phyloP scores from a whole-genome alignment of 2,113 vertebrate species.

The Aegotheles bennettii region DNA sequence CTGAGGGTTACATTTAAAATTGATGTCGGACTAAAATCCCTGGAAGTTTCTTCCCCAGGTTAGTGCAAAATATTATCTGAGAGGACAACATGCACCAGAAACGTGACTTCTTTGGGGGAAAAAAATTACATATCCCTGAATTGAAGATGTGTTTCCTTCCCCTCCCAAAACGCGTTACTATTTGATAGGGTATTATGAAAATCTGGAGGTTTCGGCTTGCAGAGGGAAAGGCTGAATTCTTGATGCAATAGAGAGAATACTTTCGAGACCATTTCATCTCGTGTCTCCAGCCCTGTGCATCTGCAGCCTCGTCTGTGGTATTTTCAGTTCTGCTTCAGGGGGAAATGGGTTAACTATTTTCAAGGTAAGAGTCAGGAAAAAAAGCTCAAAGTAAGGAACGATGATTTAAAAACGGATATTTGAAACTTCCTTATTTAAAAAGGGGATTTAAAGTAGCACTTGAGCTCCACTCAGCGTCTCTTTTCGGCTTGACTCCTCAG shows the following conservation, averaged over 20 bases:
- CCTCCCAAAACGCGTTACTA: background rate
- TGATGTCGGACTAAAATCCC: background rate
- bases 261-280: background rate
- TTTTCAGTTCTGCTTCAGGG: background rate
- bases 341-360: conserved; percentile 26
- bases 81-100: background rate
- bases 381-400: background rate
- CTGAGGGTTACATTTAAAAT: background rate
- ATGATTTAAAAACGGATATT: conserved; percentile 48
- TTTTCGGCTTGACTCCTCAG: conserved; percentile 43
- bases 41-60: background rate
- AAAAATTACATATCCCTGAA: background rate
- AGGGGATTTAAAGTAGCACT: conserved; percentile 15
- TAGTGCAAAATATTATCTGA: background rate
- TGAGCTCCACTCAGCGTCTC: conserved; percentile 63
- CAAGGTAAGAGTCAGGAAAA: background rate
- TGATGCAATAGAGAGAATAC: background rate
- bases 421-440: conserved; percentile 55
- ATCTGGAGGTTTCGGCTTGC: background rate
- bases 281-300: background rate
- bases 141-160: background rate
- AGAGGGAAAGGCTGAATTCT: background rate
- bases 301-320: background rate
- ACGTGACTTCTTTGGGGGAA: background rate
- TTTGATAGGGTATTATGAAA: background rate